phyloP scores from a whole-genome alignment of 1,140 invertebrate species.

The Scaptomyza montana region DNA sequence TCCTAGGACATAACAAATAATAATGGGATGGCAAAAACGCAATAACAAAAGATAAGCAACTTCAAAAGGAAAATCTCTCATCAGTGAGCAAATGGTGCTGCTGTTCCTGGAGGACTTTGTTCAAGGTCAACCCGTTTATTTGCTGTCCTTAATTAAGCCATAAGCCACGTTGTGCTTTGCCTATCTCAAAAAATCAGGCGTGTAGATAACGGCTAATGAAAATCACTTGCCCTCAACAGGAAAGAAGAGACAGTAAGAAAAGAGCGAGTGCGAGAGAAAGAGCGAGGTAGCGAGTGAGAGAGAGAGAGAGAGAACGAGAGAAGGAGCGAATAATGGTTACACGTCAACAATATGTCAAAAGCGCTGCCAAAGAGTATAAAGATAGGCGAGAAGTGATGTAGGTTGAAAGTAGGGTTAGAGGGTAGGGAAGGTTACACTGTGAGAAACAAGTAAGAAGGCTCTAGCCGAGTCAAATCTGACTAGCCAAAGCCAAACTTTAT shows the following conservation, averaged over 20 bases:
- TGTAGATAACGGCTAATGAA: slow-evolving; percentile 64
- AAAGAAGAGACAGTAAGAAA: no score
- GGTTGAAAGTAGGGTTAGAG: background rate
- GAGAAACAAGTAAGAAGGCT: no score
- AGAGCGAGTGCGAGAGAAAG: background rate
- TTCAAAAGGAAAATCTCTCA: background rate
- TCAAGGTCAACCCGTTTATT: slow-evolving; percentile 47
- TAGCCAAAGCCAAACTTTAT: no score
- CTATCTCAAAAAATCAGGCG: slow-evolving; percentile 33
- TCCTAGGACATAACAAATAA: slow-evolving; percentile 2
- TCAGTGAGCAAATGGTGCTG: slow-evolving; percentile 7
- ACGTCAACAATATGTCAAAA: slow-evolving; percentile 53
- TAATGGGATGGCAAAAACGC: background rate
- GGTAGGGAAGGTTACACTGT: no score
- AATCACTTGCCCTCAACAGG: slow-evolving; percentile 62
- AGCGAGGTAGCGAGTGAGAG: no score
- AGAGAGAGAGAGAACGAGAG: no score
- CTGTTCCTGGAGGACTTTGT: slow-evolving; percentile 8
- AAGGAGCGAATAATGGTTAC: slow-evolving; percentile 30
- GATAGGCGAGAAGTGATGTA: background rate
- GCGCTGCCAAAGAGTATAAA: background rate
- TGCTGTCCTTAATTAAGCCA: slow-evolving; percentile 72
- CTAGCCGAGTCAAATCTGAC: no score
- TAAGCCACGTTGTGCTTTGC: slow-evolving; percentile 47
- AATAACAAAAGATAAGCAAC: background rate